These are phyloP conservation scores for Raja brachyura DNA, from an alignment of 2,113 vertebrate species.

Conservation along the genomic window DNA sequence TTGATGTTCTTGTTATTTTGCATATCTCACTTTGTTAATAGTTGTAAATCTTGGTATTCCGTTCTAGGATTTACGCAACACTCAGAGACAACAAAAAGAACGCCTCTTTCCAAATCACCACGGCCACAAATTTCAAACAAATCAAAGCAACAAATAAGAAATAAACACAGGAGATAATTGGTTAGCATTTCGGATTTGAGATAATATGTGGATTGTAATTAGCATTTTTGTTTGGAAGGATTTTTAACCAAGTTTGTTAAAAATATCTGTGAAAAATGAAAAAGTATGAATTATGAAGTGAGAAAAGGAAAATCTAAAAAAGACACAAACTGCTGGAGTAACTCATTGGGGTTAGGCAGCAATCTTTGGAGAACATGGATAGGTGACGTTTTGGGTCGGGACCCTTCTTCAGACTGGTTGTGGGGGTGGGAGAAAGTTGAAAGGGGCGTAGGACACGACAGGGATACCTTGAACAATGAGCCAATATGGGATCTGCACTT, in stretches of 20 bases:
- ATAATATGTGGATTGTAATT: background rate
- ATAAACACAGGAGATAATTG: background rate
- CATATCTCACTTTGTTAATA: background rate
- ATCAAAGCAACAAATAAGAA: background rate
- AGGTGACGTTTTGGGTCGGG: too few relatives aligned
- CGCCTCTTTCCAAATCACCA: constrained; percentile 46
- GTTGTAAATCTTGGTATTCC: background rate
- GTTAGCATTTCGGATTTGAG: background rate
- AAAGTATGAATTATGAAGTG: background rate
- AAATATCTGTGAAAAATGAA: background rate
- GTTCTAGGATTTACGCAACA: background rate
- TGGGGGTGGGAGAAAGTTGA: too few relatives aligned
- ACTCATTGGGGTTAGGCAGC: too few relatives aligned
- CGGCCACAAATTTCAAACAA: constrained; percentile 43
- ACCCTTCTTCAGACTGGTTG: too few relatives aligned
- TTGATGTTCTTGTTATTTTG: background rate
- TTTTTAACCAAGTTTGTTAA: background rate
- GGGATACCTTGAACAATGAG: too few relatives aligned
- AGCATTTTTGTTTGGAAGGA: background rate
- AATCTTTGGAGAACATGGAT: too few relatives aligned
- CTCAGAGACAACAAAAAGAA: background rate
- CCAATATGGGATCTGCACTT: too few relatives aligned
- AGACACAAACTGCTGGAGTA: too few relatives aligned
- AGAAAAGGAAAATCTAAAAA: background rate
- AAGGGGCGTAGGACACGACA: too few relatives aligned